These are phyloP conservation scores for Melanotaenia parkinsoni DNA, from an alignment of 2,797 vertebrate genomes.

Conservation along the genomic window DNA sequence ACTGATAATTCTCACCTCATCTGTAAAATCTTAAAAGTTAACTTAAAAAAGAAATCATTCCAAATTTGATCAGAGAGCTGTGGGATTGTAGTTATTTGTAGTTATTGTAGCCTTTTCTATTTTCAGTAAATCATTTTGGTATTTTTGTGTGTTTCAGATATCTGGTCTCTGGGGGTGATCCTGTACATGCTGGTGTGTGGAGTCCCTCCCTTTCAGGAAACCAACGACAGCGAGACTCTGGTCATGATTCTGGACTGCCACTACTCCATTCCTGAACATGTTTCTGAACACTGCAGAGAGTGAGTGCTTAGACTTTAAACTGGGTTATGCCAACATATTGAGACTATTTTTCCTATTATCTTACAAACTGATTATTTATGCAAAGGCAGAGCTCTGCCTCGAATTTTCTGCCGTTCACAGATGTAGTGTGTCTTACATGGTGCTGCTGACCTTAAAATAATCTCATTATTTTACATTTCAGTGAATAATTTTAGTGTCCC, in stretches of 20 bases:
- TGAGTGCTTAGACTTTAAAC: conserved; percentile 79
- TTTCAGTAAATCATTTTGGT: conserved; percentile 32
- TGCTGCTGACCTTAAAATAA: conserved; percentile 52
- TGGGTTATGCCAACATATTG: not conserved
- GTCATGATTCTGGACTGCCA: conserved; percentile 99
- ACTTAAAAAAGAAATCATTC: not conserved
- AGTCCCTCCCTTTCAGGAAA: conserved; percentile 96
- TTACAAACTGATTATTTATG: not conserved
- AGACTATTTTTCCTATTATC: not conserved
- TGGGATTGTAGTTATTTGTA: conserved; percentile 23
- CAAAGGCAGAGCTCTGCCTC: not conserved
- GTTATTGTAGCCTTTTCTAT: conserved; percentile 10
- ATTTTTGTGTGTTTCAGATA: conserved; percentile 75
- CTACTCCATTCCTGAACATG: conserved; percentile 90
- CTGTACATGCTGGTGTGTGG: conserved; percentile 87
- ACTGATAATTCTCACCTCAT: not conserved
- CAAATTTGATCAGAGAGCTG: conserved; percentile 28
- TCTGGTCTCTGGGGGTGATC: conserved; percentile 86
- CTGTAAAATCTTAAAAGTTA: not conserved
- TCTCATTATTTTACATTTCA: conserved; percentile 51
- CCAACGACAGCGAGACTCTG: conserved; percentile 97
- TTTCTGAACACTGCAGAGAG: conserved; percentile 94
- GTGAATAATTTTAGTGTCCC: conserved; percentile 46
- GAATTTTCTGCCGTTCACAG: conserved; percentile 7
- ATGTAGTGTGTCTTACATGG: conserved; percentile 7